Conservation (phyloP, 2,888 invertebrate species). For the Hypena proboscidalis region DNA sequence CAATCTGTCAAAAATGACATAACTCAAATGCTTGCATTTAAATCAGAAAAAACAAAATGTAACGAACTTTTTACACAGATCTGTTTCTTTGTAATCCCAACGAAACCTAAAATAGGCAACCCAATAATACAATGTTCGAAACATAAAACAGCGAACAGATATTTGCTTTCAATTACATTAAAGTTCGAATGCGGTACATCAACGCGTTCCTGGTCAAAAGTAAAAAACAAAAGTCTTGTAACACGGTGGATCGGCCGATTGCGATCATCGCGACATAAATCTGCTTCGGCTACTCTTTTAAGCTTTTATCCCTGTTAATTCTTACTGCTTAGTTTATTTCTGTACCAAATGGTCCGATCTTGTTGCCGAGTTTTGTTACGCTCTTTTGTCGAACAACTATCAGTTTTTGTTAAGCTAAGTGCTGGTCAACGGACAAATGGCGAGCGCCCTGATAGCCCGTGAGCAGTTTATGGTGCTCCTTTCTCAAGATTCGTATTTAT, state of each 20-base stretch:
- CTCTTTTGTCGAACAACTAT: conserved; percentile 83
- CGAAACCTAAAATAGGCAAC: too few relatives aligned
- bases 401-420: conserved; percentile 85
- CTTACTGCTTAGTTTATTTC: conserved; percentile 85
- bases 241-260: conserved; percentile 79
- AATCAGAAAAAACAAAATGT: too few relatives aligned
- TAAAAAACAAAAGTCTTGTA: conserved; percentile 71
- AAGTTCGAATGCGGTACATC: conserved; percentile 53
- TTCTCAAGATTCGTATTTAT: conserved; percentile 44
- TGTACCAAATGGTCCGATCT: conserved; percentile 79
- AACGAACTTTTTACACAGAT: too few relatives aligned
- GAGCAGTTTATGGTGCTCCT: conserved; percentile 44
- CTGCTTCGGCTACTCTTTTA: conserved; percentile 84
- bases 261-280: conserved; percentile 83
- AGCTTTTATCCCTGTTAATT: conserved; percentile 84
- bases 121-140: not conserved
- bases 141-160: conserved; percentile 5
- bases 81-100: too few relatives aligned
- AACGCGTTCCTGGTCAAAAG: conserved; percentile 59
- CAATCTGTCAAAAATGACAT: too few relatives aligned
- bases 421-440: conserved; percentile 81
- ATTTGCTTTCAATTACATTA: conserved; percentile 27
- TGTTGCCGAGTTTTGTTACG: conserved; percentile 75
- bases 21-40: too few relatives aligned
- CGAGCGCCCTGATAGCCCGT: conserved; percentile 69